These are phyloP conservation scores for Paracanthobrama guichenoti DNA, from an alignment of 2,113 vertebrate species.

Conservation along the genomic window DNA sequence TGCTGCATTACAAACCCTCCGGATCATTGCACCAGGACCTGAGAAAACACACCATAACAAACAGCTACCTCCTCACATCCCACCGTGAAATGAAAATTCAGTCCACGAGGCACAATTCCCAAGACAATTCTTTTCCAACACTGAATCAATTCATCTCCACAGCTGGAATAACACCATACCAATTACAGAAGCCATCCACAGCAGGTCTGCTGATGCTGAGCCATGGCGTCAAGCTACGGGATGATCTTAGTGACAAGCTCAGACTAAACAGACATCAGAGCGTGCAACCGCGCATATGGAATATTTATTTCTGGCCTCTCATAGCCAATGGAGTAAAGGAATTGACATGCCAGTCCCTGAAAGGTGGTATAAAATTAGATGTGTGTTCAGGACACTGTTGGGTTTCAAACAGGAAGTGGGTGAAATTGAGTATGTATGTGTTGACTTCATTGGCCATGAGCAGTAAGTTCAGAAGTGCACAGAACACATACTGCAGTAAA, in stretches of 20 bases:
- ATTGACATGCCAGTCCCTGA: not conserved
- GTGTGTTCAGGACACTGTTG: no score
- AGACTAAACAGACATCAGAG: not conserved
- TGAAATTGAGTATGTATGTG: no score
- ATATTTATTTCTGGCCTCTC: not conserved
- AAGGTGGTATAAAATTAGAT: not conserved
- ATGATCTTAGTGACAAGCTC: not conserved
- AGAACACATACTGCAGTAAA: not conserved
- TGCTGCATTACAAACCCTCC: not conserved
- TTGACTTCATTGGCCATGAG: no score
- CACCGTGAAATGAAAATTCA: not conserved
- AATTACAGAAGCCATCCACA: not conserved
- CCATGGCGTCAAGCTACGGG: not conserved
- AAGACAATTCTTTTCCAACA: not conserved
- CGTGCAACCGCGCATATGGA: not conserved
- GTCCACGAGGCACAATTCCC: not conserved
- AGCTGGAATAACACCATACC: conserved; percentile 25
- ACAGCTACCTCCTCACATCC: not conserved
- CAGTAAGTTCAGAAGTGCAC: not conserved
- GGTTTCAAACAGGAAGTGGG: no score
- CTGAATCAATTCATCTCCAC: conserved; percentile 32
- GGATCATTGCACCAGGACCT: not conserved
- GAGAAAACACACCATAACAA: not conserved
- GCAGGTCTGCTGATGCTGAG: not conserved
- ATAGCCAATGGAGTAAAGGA: not conserved